Conservation (phyloP, 2,797 vertebrate genomes). For the Lateolabrax maculatus region DNA sequence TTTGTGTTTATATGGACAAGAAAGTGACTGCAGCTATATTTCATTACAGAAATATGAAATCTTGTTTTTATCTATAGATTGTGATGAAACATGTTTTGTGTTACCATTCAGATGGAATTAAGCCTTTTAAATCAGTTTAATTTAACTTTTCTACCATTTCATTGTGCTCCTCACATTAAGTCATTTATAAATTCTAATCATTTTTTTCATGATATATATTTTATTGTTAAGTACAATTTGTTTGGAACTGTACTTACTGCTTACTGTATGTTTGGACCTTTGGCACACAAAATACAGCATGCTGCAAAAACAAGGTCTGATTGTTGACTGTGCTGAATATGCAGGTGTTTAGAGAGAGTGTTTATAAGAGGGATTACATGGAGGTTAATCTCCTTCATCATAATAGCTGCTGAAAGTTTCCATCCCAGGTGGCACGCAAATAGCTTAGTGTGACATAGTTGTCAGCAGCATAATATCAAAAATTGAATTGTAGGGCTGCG, state of each 20-base stretch:
- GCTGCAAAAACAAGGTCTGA: constrained; percentile 14
- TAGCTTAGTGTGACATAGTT: constrained; percentile 71
- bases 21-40: no score
- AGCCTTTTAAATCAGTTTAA: neutral
- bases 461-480: constrained; percentile 68
- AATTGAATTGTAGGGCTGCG: constrained; percentile 53
- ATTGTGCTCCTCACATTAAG: neutral
- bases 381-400: constrained; percentile 76
- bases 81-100: neutral
- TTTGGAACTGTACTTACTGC: no score
- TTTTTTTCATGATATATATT: neutral
- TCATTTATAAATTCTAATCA: neutral
- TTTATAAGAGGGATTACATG: constrained; percentile 75
- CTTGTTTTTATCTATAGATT: neutral
- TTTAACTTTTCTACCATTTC: neutral
- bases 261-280: neutral
- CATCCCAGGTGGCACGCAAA: constrained; percentile 76
- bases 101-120: neutral
- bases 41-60: no score
- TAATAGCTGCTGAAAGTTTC: constrained; percentile 79
- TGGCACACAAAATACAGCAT: neutral
- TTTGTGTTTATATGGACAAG: neutral
- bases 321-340: constrained; percentile 57
- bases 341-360: constrained; percentile 66
- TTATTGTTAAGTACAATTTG: neutral